phyloP scores from a whole-genome alignment of 2,797 vertebrate species.

The Meda fulgida region DNA sequence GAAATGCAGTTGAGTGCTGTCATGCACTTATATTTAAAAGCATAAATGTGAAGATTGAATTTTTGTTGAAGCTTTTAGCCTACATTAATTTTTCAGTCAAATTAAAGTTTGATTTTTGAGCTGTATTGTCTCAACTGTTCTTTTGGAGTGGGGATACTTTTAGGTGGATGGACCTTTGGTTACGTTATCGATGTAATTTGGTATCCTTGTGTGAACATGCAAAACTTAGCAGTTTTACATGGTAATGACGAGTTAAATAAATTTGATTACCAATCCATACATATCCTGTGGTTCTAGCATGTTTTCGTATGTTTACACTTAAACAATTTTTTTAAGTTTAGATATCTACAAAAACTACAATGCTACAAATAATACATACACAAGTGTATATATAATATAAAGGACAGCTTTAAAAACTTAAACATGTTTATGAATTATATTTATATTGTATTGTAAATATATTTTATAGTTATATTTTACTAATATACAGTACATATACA shows the following conservation, averaged over 20 bases:
- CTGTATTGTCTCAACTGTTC: background rate
- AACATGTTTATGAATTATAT: background rate
- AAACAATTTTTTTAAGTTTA: no score
- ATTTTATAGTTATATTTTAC: background rate
- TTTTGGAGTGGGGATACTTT: background rate
- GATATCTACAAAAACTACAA: no score
- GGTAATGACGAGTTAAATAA: no score
- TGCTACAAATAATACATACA: no score
- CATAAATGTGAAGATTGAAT: background rate
- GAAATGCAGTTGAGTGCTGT: background rate
- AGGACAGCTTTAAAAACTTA: background rate
- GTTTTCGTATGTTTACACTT: no score
- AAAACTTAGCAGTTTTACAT: background rate
- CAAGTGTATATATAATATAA: background rate
- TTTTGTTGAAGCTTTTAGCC: constrained; percentile 3
- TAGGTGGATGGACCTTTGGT: background rate
- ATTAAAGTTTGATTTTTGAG: background rate
- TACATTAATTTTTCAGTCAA: background rate
- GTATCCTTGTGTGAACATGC: background rate
- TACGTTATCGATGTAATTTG: background rate
- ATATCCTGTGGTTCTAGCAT: no score
- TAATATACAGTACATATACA: background rate
- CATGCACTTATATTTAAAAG: background rate
- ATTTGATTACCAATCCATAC: no score
- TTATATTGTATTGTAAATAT: background rate